Base-by-base conservation (phyloP, 2,113 vertebrate genomes). In the Puffinus mauretanicus region DNA sequence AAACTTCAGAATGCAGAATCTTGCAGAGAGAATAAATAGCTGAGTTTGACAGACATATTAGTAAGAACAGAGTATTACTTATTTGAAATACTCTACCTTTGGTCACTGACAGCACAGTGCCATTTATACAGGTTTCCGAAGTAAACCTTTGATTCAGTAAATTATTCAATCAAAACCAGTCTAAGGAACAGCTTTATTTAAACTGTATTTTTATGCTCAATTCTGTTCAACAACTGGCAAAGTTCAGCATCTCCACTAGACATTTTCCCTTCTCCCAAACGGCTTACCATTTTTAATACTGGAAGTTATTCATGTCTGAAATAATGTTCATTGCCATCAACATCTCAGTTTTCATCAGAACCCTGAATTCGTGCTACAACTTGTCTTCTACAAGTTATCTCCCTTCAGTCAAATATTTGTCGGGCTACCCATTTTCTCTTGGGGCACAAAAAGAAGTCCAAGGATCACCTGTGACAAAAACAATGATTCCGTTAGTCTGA, bases 201-300 rank as follows among this genome's bases (percentile, higher is more conserved):
- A 92, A 83, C 54, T 54, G n/a, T 15, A 60, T 80, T 87, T 94
- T 90, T 93, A 76, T 38, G 81, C 27, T 87, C 61, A 36, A 16
- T 83, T 94, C 67, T 95, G 47, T 93, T 92, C 26, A 88, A 82
- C 73, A 93, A 36, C 44, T 76, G 61, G 62, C 38, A 87, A 87
- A 69, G 47, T 78, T 86, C 77, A 95, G 71, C 22, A 71, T n/a
- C 38, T 92, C 67, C 73, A 77, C 64, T 81, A 82, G 55, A 76
- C 15, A 57, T 27, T 71, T 69, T 88, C 49, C 72, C 92, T 85
- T 49, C 72, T 83, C 86, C 78, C 81, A 94, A 46, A 82, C 46
- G 24, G 91, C 97, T 98, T 97, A 98, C 97, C 97, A 97, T 97
- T 97, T 94, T 94, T 82, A 88, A 93, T 95, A 97, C 51, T 92